Evolutionary conservation across 2,888 invertebrate species (phyloP).

Genomic region (Andrena minutula): DNA sequence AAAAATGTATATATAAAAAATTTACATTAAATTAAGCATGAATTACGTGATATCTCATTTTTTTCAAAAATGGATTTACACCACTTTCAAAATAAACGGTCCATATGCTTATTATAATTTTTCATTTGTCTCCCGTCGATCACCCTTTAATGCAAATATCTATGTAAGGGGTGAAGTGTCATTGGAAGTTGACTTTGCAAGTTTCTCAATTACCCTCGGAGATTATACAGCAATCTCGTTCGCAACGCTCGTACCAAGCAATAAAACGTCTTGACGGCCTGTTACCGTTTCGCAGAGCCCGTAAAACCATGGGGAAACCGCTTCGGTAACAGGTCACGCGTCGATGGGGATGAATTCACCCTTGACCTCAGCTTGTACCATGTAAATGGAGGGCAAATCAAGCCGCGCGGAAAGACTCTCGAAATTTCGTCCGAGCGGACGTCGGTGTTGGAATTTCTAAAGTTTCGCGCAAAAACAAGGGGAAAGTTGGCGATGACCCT

Average conservation of each 20-base stretch:
- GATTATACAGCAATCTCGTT: constrained; percentile 19
- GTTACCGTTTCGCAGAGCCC: constrained; percentile 14
- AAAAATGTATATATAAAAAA: no score
- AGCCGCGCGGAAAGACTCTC: not conserved
- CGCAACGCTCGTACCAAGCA: not conserved
- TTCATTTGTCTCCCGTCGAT: no score
- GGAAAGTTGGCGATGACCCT: not conserved
- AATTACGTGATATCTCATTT: no score
- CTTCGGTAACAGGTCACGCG: not conserved
- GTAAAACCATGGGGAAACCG: constrained; percentile 18
- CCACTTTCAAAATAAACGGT: no score
- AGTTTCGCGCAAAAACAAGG: not conserved
- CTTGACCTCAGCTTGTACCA: constrained; percentile 25
- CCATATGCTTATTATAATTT: no score
- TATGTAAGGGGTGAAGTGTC: not conserved
- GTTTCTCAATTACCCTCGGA: not conserved
- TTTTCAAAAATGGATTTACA: no score
- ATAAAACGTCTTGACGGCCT: constrained; percentile 9
- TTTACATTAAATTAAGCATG: no score
- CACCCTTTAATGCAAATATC: no score
- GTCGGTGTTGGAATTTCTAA: constrained; percentile 10
- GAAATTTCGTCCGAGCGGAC: constrained; percentile 7
- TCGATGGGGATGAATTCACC: constrained; percentile 3
- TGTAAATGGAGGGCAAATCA: not conserved
- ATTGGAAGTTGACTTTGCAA: not conserved